A percentile compares a stretch with the other conserved stretches of the same genome.
phyloP scores from a whole-genome alignment of 30 jellyfish, hydroid and myxozoan genomes.

The Aurelia sp. region DNA sequence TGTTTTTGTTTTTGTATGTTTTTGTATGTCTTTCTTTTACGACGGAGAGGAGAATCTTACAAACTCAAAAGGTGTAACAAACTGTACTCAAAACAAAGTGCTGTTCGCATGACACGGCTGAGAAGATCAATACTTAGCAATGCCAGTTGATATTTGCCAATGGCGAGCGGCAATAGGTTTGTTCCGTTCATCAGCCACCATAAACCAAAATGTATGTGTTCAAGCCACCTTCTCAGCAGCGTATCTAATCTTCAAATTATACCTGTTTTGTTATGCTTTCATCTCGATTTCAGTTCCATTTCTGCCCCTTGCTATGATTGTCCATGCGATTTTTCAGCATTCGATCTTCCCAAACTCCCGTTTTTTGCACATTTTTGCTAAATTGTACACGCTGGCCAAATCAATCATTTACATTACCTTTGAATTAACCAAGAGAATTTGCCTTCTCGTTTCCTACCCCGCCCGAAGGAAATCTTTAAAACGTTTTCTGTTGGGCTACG shows the following conservation, averaged over 20 bases:
- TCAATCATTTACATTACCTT: constrained; percentile 14
- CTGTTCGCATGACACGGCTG: constrained; percentile 29
- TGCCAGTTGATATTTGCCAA: constrained; percentile 25
- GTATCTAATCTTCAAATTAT: constrained; percentile 15
- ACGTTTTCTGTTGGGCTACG: too few relatives aligned
- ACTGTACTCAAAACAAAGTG: constrained; percentile 18
- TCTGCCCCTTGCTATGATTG: constrained; percentile 35
- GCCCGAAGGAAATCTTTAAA: too few relatives aligned
- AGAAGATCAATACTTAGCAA: constrained; percentile 26
- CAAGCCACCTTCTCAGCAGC: constrained; percentile 15
- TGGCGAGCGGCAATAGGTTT: constrained; percentile 41
- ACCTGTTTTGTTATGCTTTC: constrained; percentile 10
- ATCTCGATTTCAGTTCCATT: constrained; percentile 17
- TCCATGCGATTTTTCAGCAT: constrained; percentile 15
- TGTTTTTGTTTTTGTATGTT: constrained; percentile 14
- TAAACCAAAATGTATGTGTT: constrained; percentile 2
- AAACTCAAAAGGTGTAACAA: constrained; percentile 10
- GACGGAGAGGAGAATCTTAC: constrained; percentile 21
- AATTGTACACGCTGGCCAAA: constrained; percentile 21
- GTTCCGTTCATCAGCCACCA: constrained; percentile 44
- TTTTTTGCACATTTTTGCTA: constrained; percentile 24
- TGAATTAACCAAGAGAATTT: too few relatives aligned
- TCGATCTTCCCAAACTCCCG: constrained; percentile 13
- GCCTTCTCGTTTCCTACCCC: too few relatives aligned
- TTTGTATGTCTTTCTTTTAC: constrained; percentile 30